Conservation (phyloP, 2,113 vertebrate genomes). For the Notothenia rossii region DNA sequence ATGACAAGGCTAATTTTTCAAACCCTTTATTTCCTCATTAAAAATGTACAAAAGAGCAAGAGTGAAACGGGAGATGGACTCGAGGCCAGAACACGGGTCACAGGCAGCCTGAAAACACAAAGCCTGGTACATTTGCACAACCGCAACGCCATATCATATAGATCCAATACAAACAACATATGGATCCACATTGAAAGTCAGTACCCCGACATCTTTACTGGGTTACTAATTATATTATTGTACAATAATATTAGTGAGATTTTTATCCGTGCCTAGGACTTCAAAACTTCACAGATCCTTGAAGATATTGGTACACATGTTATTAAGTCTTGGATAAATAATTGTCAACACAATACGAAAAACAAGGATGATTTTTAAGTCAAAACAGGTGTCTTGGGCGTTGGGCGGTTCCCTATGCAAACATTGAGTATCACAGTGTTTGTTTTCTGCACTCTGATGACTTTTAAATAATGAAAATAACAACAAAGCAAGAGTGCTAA, state of each 20-base stretch:
- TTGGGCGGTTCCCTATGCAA: too few relatives aligned
- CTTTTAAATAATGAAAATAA: too few relatives aligned
- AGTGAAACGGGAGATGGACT: slow-evolving; percentile 7
- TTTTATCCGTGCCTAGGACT: background rate
- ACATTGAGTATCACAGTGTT: too few relatives aligned
- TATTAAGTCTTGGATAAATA: too few relatives aligned
- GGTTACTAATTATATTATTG: background rate
- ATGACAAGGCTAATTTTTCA: slow-evolving; percentile 22
- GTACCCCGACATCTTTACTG: background rate
- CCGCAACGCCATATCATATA: background rate
- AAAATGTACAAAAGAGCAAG: slow-evolving; percentile 30
- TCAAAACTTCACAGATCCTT: background rate
- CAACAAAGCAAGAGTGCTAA: too few relatives aligned
- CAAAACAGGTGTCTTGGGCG: too few relatives aligned
- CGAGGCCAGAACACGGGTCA: background rate
- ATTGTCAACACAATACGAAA: too few relatives aligned
- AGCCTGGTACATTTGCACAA: background rate
- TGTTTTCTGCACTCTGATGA: too few relatives aligned
- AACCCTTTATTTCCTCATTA: slow-evolving; percentile 38
- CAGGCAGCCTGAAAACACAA: background rate
- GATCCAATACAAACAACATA: background rate
- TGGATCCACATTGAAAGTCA: background rate
- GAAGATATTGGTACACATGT: background rate
- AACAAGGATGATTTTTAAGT: too few relatives aligned
- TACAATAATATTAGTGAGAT: background rate